These are phyloP conservation scores for Siderastrea siderea DNA, from an alignment of 92 coral and sea anemone species.

Conservation along the genomic window DNA sequence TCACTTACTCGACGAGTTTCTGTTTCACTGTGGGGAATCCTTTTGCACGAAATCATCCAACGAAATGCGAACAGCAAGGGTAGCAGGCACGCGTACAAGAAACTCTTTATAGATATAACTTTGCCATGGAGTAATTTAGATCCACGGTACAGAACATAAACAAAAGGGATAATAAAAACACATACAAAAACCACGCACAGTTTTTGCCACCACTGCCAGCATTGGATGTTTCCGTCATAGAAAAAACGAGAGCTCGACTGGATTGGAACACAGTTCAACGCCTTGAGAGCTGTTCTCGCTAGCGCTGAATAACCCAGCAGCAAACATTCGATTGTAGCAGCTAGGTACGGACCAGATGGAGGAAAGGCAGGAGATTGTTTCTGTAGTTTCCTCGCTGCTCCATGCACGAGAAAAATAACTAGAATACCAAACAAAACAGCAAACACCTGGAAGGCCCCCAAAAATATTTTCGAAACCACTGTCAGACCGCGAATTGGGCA, in stretches of 20 bases:
- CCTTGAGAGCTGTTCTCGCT: conserved; percentile 37
- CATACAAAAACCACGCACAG: conserved; percentile 11
- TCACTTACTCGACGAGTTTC: not conserved
- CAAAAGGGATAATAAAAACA: conserved; percentile 40
- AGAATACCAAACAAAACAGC: conserved; percentile 37
- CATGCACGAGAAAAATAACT: conserved; percentile 4
- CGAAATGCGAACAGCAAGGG: conserved; percentile 36
- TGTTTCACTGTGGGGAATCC: not conserved
- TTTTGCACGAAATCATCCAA: conserved; percentile 11
- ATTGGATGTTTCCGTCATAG: conserved; percentile 53
- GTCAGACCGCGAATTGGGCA: conserved; percentile 57
- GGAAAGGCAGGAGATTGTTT: conserved; percentile 1
- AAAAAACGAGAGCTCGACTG: conserved; percentile 27
- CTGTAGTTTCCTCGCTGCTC: not conserved
- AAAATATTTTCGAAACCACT: conserved; percentile 47
- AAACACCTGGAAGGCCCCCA: conserved; percentile 27
- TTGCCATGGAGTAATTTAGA: conserved; percentile 31
- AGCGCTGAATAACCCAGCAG: conserved; percentile 50
- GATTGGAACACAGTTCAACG: conserved; percentile 45
- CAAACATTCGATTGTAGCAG: conserved; percentile 35
- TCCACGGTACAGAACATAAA: conserved; percentile 46
- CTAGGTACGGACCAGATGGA: conserved; percentile 19
- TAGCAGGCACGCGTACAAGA: conserved; percentile 31
- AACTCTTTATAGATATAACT: conserved; percentile 26
- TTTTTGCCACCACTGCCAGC: conserved; percentile 69